Evolutionary conservation across 1,140 invertebrate species (phyloP), one percentile per base, ranked within the genome.

Genomic region (Arion vulgaris): DNA sequence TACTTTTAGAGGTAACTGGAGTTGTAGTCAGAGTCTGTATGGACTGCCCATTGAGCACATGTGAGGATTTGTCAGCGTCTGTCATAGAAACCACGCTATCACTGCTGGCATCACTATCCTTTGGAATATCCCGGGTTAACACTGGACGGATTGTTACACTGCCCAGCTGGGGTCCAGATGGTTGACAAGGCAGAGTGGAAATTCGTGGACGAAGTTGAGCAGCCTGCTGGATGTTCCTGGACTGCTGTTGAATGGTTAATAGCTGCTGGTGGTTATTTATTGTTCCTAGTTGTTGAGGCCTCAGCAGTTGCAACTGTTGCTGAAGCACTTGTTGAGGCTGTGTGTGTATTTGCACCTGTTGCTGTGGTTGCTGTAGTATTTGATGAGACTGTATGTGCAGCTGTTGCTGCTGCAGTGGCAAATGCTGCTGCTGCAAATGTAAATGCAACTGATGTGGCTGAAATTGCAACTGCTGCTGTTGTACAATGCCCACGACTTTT

Each of bases 41-140:
- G 72, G 36, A 26, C 49, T 28, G 49, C 45, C 71, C 49, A 28
- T 41, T 34, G 38, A 71, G 38, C 77, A 53, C 45, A 80, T 81
- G 81, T 79, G 68, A 49, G 62, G 13, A 26, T 69, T 83, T 77
- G 77, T 69, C 74, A 38, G 68, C 41, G 51, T 83, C 81, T 53
- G 81, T 74, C 34, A 80, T 75, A 9, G 82, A 51, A 9, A 62
- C 32, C 19, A 53, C 77, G 32, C 82, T 78, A 38, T 45, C 76
- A 57, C 45, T 45, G 53, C 73, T 75, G 28, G 11, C 28, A 75
- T 75, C 73, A 51, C 73, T 75, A 45, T 75, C 73, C 23, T 45
- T 53, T 5, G 73, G 53, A 75, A 51, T 11, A 53, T 75, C 73
- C n/a, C 73, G 38, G 41, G 45, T 75, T 9, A 75, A 51, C 32